Evolutionary conservation across 2,797 vertebrate genomes (phyloP), one percentile per base, ranked within the genome.

Genomic region (Psittacula echo): DNA sequence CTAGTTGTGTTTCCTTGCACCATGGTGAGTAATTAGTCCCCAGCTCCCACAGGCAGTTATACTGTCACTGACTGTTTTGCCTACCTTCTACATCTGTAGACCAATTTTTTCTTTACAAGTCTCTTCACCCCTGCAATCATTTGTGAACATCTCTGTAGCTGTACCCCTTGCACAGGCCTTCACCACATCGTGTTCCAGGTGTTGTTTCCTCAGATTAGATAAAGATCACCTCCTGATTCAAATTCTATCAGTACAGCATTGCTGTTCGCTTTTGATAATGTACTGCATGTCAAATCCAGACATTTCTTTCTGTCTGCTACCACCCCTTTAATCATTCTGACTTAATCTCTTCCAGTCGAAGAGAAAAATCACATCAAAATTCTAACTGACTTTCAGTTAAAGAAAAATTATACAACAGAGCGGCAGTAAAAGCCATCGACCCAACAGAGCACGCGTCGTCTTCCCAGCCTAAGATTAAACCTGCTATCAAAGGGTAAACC

Each of bases 11-110:
- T 89, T 90, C 75, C 45, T 87, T 85, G 78, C 75, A 73, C 84
- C 51, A 61, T 27, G 54, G 85, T 79, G 73, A 93, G 61, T 84
- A 94, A 91, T 93, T 67, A 90, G 67, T 79, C 84, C 90, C 76
- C 82, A 85, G 6, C 50, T 91, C 85, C 86, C 84, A 45, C 0
- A 3, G 78, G 90, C 93, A 90, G 77, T 58, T 92, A 65, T 21
- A n/a, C 23, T 77, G 65, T 90, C 94, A 47, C 82, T 37, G 78
- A 75, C 77, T 68, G 56, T 50, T 78, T 82, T 86, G 62, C 76
- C 87, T 89, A 53, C 67, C 51, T 80, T 66, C 89, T 62, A n/a
- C 29, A 45, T 81, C 76, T 81, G 56, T 53, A 87, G 50, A 87
- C 44, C 3, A 1, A 79, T 81, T 89, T 75, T 75, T 80, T 68